A percentile compares a stretch with the other conserved stretches of the same genome.
Conservation (phyloP, 2,113 vertebrate genomes). For the Lycocorax pyrrhopterus region DNA sequence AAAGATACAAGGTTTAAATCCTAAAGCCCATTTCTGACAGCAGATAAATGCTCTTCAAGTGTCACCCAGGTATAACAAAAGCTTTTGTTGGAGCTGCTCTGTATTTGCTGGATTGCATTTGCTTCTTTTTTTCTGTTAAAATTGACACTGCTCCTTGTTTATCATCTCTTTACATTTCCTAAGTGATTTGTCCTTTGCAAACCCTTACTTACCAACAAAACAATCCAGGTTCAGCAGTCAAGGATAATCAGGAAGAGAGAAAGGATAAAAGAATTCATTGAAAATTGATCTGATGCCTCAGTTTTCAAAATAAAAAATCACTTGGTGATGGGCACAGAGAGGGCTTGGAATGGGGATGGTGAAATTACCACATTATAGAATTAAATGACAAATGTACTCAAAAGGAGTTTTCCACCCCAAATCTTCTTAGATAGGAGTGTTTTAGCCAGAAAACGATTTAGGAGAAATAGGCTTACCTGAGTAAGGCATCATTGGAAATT, state of each 20-base stretch:
- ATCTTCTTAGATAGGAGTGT: background rate
- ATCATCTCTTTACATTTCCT: background rate
- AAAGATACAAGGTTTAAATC: background rate
- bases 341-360: background rate
- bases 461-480: background rate
- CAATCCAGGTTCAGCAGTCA: background rate
- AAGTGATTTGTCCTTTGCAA: background rate
- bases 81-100: background rate
- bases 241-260: background rate
- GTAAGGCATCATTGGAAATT: accelerated
- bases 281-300: background rate
- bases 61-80: background rate
- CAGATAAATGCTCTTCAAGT: background rate
- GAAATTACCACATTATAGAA: background rate
- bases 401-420: background rate
- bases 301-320: background rate
- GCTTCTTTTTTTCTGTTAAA: background rate
- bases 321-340: background rate
- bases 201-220: background rate
- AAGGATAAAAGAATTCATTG: background rate
- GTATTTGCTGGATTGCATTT: background rate
- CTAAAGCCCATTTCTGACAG: background rate
- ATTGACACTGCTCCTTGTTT: background rate
- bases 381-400: background rate
- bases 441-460: background rate